These are phyloP conservation scores for Ectemnius cavifrons DNA, from an alignment of 2,888 invertebrate genomes.

Conservation along the genomic window DNA sequence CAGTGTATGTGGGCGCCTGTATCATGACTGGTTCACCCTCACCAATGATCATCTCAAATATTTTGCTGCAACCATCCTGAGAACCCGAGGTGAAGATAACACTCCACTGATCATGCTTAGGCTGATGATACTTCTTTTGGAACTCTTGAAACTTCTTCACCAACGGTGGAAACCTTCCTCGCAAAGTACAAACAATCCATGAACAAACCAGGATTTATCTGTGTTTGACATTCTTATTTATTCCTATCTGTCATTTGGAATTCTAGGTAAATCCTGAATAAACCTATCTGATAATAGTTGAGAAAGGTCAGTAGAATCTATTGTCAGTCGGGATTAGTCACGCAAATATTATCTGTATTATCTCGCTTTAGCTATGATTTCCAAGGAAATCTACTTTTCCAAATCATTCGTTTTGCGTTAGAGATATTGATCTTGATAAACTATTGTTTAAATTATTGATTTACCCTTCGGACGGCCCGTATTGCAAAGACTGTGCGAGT, in stretches of 20 bases:
- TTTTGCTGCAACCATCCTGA: constrained; percentile 87
- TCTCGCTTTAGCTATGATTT: too few relatives aligned
- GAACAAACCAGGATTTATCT: background rate
- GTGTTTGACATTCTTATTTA: background rate
- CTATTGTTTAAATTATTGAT: background rate
- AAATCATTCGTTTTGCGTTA: too few relatives aligned
- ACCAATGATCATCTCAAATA: constrained; percentile 84
- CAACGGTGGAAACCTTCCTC: constrained; percentile 80
- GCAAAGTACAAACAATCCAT: background rate
- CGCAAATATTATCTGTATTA: too few relatives aligned
- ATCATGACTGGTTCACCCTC: constrained; percentile 85
- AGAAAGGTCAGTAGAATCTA: too few relatives aligned
- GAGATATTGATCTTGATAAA: too few relatives aligned
- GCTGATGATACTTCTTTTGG: constrained; percentile 82
- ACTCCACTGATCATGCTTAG: constrained; percentile 81
- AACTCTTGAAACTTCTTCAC: constrained; percentile 82
- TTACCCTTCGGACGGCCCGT: constrained; percentile 86
- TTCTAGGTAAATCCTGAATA: too few relatives aligned
- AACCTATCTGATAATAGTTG: too few relatives aligned
- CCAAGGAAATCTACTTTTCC: too few relatives aligned
- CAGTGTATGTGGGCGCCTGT: constrained; percentile 85
- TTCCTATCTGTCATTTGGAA: too few relatives aligned
- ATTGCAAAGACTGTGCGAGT: constrained; percentile 84
- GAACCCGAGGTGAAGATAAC: constrained; percentile 85
- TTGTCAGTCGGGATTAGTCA: too few relatives aligned